phyloP scores from a whole-genome alignment of 2,797 vertebrate genomes.

The Prunella strophiata region DNA sequence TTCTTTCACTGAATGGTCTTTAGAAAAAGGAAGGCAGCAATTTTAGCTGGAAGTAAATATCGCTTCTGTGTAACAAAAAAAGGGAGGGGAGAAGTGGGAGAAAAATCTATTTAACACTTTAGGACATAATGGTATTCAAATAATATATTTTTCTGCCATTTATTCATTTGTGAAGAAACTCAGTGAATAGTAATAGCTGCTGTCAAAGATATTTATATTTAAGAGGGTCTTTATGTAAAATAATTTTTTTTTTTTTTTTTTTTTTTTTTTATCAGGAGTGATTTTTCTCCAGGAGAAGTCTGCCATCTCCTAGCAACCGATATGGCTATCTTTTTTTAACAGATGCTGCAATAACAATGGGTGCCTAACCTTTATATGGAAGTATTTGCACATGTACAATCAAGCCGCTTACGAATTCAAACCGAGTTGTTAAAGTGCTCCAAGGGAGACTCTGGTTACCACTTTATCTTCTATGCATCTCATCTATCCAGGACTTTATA shows the following conservation, averaged over 20 bases:
- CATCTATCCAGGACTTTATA: neutral
- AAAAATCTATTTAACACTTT: slow-evolving; percentile 75
- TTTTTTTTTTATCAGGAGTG: slow-evolving; percentile 62
- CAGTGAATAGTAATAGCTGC: slow-evolving; percentile 77
- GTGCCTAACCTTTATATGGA: slow-evolving; percentile 70
- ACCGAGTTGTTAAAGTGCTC: slow-evolving; percentile 65
- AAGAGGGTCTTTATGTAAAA: slow-evolving; percentile 78
- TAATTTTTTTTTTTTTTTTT: slow-evolving; percentile 42
- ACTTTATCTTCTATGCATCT: slow-evolving; percentile 15
- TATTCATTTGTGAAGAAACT: slow-evolving; percentile 76
- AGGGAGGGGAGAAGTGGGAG: slow-evolving; percentile 6
- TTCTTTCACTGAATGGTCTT: slow-evolving; percentile 41
- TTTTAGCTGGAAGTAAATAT: slow-evolving; percentile 56
- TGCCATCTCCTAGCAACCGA: slow-evolving; percentile 79
- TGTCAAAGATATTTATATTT: slow-evolving; percentile 82
- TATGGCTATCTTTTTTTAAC: slow-evolving; percentile 77
- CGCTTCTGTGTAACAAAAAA: slow-evolving; percentile 61
- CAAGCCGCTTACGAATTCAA: slow-evolving; percentile 67
- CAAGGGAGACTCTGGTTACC: slow-evolving; percentile 38
- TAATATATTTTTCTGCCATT: slow-evolving; percentile 78
- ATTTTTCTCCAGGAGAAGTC: slow-evolving; percentile 76
- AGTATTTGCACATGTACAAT: slow-evolving; percentile 74
- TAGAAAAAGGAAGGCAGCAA: slow-evolving; percentile 60
- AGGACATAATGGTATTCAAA: slow-evolving; percentile 73
- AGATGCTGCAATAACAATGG: slow-evolving; percentile 64